Base-by-base conservation (phyloP, 2,113 vertebrate genomes). In the Hypomesus transpacificus region DNA sequence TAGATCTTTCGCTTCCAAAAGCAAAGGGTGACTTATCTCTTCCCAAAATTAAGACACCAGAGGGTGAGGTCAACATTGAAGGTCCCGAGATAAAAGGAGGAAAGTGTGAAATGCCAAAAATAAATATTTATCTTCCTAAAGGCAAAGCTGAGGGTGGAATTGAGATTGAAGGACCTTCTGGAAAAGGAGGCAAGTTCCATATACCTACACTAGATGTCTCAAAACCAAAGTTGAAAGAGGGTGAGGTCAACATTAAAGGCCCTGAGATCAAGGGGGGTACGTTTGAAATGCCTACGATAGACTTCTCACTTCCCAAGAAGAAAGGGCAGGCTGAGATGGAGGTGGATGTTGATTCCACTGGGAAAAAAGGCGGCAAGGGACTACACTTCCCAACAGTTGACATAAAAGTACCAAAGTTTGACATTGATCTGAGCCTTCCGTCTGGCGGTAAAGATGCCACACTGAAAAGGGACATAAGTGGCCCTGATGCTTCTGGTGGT, bases 381-480 rank as follows among this genome's bases (percentile, higher is more conserved):
- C 51, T 84, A 34, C 78, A 89, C 14, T 76, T 92, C 71, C 91
- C 92, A 2, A 77, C 75, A 0, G 73, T 94, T 68, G 90, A 93
- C 24, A 78, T 94, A 22, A 83, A 89, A 66, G n/a, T 91, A 53
- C 91, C 91, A 0, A 90, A 85, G 26, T 84, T 87, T 56, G 84
- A 87, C 14, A 52, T 91, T 34, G 85, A 87, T 18, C 71, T 87
- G 7, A 85, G 75, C 21, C 64, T 90, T 6, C 82, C 89, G 0
- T 82, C 80, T 69, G 74, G 75, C 22, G 34, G 84, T 46, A 80
- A 84, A 59, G 84, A 88, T 21, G 64, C 70, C 70, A 72, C 65
- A 51, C 18, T 72, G 18, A 87, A 78, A 60, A 22, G 69, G 3
- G 63, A 81, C 4, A 24, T 60, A 14, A 66, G 22, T 46, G 26